phyloP scores from a whole-genome alignment of 1,140 invertebrate genomes.

The Pteromalus puparum region DNA sequence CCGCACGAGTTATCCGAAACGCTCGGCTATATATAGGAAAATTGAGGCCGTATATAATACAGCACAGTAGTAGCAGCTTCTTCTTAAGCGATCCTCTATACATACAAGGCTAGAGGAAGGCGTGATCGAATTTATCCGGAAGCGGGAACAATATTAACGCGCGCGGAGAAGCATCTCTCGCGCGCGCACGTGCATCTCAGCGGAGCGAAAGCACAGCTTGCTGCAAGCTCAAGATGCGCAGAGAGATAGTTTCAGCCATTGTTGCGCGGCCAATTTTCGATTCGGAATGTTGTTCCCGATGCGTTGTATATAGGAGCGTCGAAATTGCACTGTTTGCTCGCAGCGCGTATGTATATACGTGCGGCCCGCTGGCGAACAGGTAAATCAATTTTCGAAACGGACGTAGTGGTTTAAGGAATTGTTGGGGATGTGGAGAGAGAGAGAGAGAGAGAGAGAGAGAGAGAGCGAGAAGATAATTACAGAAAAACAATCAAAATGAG shows the following conservation, averaged over 20 bases:
- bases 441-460: neutral
- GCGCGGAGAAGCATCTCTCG: no score
- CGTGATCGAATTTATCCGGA: conserved; percentile 26
- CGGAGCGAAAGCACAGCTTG: neutral
- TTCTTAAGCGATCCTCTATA: conserved; percentile 10
- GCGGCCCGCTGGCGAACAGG: neutral
- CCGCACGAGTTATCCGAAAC: neutral
- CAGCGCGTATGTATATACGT: neutral
- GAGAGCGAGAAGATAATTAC: no score
- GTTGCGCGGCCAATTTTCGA: conserved; percentile 55
- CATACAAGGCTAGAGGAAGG: neutral
- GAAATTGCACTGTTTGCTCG: conserved; percentile 45
- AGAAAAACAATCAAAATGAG: no score
- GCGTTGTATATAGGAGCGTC: conserved; percentile 36
- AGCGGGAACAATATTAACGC: conserved; percentile 46
- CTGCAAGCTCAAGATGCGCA: conserved; percentile 16
- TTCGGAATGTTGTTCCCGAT: conserved; percentile 56
- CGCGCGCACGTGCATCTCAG: neutral
- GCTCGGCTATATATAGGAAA: neutral
- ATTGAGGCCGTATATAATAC: no score
- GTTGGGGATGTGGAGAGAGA: neutral
- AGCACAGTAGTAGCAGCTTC: no score
- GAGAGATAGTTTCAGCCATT: conserved; percentile 40
- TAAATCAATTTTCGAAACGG: conserved; percentile 48
- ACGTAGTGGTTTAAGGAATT: conserved; percentile 29